These are phyloP conservation scores for Rotaria magnacalcarata DNA, from an alignment of 2,888 invertebrate species.

Conservation along the genomic window DNA sequence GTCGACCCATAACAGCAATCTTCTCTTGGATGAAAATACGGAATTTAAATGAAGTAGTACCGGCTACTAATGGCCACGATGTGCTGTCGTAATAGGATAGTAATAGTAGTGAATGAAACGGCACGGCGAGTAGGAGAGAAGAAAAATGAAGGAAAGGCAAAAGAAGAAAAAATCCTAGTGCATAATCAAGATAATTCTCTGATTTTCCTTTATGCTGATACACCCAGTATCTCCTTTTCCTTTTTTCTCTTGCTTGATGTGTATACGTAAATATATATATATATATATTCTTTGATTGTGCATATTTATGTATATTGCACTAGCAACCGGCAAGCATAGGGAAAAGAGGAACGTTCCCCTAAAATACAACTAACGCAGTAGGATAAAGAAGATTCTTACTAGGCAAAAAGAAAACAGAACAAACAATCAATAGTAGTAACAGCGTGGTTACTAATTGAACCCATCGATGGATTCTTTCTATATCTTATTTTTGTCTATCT, in stretches of 20 bases:
- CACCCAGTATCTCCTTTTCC: slow-evolving; percentile 1
- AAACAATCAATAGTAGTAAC: not conserved
- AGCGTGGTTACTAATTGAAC: not conserved
- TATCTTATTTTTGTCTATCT: not conserved
- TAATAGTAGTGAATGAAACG: not conserved
- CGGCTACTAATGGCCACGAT: not conserved
- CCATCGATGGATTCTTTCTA: not conserved
- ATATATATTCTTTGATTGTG: not conserved
- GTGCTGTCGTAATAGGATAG: not conserved
- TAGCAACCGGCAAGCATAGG: not conserved
- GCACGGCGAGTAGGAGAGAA: not conserved
- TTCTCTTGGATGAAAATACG: not conserved
- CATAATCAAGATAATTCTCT: not conserved
- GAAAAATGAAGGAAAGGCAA: not conserved
- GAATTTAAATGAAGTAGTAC: not conserved
- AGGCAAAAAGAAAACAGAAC: not conserved
- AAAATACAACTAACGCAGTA: not conserved
- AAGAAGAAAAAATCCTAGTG: not conserved
- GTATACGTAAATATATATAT: not conserved
- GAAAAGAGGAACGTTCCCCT: not conserved
- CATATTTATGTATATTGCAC: not conserved
- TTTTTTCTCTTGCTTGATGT: not conserved
- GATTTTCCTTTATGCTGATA: slow-evolving; percentile 8
- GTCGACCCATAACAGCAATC: slow-evolving; percentile 23
- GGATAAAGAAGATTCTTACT: not conserved